Percentiles rank a stretch among this genome's conserved stretches.
These are phyloP conservation scores for Excalfactoria chinensis DNA, from an alignment of 2,113 vertebrate species.

Conservation along the genomic window DNA sequence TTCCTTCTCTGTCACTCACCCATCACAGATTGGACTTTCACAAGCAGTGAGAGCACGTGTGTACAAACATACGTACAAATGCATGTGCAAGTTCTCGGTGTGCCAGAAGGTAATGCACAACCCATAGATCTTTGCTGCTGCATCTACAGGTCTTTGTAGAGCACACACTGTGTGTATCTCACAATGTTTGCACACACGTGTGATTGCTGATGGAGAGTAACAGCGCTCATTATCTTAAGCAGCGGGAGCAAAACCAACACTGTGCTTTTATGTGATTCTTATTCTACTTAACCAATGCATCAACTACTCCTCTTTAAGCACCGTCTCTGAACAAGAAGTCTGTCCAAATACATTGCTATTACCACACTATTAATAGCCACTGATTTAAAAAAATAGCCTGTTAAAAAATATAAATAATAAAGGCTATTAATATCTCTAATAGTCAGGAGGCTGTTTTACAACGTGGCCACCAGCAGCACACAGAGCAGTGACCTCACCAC, in stretches of 20 bases:
- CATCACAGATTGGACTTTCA: neutral
- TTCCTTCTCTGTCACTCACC: neutral
- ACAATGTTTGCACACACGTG: fast-evolving
- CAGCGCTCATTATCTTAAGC: neutral
- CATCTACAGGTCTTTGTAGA: neutral
- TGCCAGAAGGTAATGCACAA: neutral
- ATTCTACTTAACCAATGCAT: neutral
- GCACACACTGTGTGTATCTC: fast-evolving
- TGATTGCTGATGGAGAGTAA: neutral
- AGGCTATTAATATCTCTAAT: too few relatives aligned
- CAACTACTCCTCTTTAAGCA: neutral
- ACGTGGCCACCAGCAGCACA: neutral
- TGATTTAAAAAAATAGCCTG: neutral
- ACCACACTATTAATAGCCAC: neutral
- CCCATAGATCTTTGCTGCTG: neutral
- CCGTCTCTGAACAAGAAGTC: neutral
- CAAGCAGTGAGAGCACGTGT: fast-evolving
- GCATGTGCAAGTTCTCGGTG: fast-evolving
- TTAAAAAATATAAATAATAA: too few relatives aligned
- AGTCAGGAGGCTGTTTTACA: too few relatives aligned
- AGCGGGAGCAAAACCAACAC: neutral
- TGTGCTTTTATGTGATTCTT: fast-evolving
- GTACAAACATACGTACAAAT: neutral
- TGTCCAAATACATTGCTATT: neutral
- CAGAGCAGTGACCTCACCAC: neutral